Evolutionary conservation across 2,888 invertebrate genomes (phyloP).

Genomic region (Drosophila tanythrix): DNA sequence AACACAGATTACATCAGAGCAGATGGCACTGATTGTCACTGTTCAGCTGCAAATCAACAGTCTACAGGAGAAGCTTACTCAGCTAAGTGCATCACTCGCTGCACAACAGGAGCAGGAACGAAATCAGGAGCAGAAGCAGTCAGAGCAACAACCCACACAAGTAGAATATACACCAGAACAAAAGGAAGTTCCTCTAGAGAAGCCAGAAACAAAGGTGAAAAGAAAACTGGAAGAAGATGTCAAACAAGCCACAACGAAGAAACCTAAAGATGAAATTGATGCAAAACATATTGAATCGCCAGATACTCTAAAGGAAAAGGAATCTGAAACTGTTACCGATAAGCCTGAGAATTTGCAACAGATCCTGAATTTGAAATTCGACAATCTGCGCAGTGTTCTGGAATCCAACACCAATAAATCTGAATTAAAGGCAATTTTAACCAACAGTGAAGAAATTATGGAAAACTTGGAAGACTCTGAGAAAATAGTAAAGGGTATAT

Average conservation of each 20-base stretch:
- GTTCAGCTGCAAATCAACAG: conserved; percentile 71
- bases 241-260: conserved; percentile 10
- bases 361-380: conserved; percentile 29
- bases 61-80: conserved; percentile 64
- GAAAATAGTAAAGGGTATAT: conserved; percentile 66
- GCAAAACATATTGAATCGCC: conserved; percentile 10
- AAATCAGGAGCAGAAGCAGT: background rate
- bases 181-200: conserved; percentile 1
- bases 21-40: conserved; percentile 67
- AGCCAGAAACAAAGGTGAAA: conserved; percentile 33
- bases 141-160: background rate
- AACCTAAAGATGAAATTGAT: conserved; percentile 47
- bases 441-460: conserved; percentile 39
- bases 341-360: conserved; percentile 7
- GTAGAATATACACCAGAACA: background rate
- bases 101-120: conserved; percentile 9
- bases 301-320: background rate
- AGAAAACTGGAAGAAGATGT: conserved; percentile 34
- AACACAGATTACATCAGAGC: conserved; percentile 56
- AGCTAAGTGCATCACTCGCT: conserved; percentile 27
- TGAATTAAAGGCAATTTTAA: conserved; percentile 17
- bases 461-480: conserved; percentile 47
- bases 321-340: background rate
- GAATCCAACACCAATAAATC: background rate
- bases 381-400: conserved; percentile 11